Base-by-base conservation (phyloP, 2,113 vertebrate genomes). In the Rhinichthys klamathensis region DNA sequence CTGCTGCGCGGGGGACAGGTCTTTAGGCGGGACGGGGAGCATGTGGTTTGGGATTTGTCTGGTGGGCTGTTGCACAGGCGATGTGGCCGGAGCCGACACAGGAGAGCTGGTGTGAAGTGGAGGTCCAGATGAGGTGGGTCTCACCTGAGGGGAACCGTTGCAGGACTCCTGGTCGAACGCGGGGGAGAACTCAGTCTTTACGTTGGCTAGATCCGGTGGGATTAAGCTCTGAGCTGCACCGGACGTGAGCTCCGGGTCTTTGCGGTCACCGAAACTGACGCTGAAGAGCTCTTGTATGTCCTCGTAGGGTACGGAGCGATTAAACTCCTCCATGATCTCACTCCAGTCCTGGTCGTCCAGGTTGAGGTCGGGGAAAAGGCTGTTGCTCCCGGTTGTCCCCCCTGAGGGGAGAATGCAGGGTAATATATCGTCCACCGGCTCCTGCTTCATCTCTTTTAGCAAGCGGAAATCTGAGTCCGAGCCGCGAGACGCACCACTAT, bases 251-350 rank as follows among this genome's bases (percentile, higher is more conserved):
- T 99, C 97, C 7, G 92, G 91, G 84, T 98, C 98, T 86, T 98
- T 99, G 85, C 97, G 97, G 84, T 99, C 97, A 89, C 97, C 98
- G 10, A 99, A 98, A 82, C 97, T 96, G 0, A 97, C 97, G 1
- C 95, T 98, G 25, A 99, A 97, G n/a, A 99, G 96, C 91, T 99
- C 98, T 94, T 99, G 97, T 94, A 99, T 98, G 92, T 99, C 98
- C 91, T 98, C 97, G 49, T 98, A 97, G 0, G 96, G 95, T 89
- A 99, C 97, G 0, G 97, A 97, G 85, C 96, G 95, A 87, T 98
- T 99, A 56, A 99, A 95, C 92, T 99, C 98, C 91, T 99, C 97
- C 82, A 99, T 99, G 85, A 99, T 96, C 91, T 99, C 98, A 72
- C 96, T 97, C 98, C 98, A 99, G 84, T 99, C 98, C 92, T 99